Evolutionary conservation across 2,888 invertebrate species (phyloP), one percentile per base, ranked within the genome.

Genomic region (Drosophila prostipennis): DNA sequence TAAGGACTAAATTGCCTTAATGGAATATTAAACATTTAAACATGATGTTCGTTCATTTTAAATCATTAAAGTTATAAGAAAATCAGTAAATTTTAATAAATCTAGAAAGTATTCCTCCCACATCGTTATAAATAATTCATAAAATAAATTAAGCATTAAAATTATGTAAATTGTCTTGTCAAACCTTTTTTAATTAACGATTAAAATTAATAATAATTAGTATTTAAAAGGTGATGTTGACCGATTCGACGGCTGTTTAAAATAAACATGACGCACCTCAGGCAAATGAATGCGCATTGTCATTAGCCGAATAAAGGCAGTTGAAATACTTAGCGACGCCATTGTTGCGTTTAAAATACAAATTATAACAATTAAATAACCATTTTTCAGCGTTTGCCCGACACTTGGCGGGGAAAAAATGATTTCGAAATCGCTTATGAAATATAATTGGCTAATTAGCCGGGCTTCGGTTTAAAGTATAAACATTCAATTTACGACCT

Each of bases 371-470:
- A 77, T 76, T 74, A 77, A 81, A 80, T 54, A 46, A 58, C 59
- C 61, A 65, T 51, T 59, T 76, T 26, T 48, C 61, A 49, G 39
- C 29, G 11, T 36, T 40, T 16, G 39, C 2, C 13, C 7, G 65
- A 10, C 53, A 45, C 40, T 51, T 34, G 58, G 26, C 26, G 42
- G 13, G 45, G 19, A 36, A 37, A 48, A 39, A 29, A 19, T 48
- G 32, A n/a, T 60, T 57, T 26, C n/a, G 26, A 39, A 57, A 57
- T 74, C 54, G 55, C 37, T 69, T 70, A 67, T 69, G 58, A 49
- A 46, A 73, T 74, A 70, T 69, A 77, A 81, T 77, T 70, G 65
- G 65, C 68, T 52, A 76, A 74, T 77, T 77, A 79, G 59, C 49
- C 23, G 23, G 43, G 42, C 56, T 71, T 51, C 36, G 49, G 52